phyloP scores from a whole-genome alignment of 2,113 vertebrate genomes.

The Crocuta crocuta region DNA sequence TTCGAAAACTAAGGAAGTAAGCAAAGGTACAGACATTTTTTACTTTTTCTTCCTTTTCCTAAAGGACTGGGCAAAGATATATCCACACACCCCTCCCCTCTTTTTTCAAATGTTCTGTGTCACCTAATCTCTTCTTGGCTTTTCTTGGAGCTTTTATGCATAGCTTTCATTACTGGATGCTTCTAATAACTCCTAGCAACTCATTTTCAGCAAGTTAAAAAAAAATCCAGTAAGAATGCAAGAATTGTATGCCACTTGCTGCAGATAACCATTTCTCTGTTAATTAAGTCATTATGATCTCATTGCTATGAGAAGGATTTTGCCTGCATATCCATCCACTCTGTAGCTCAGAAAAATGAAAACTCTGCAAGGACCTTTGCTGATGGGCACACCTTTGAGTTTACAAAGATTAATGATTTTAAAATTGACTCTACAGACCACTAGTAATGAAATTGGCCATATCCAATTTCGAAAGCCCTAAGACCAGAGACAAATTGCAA shows the following conservation, averaged over 20 bases:
- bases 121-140: not conserved
- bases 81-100: not conserved
- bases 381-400: constrained; percentile 61
- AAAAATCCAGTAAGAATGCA: not conserved
- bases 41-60: not conserved
- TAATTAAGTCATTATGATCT: constrained; percentile 68
- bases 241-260: constrained; percentile 10
- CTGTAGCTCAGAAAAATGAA: constrained; percentile 59
- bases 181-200: constrained; percentile 47
- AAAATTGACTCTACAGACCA: constrained; percentile 71
- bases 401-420: constrained; percentile 74
- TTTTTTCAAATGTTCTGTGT: not conserved
- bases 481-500: constrained; percentile 25
- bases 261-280: constrained; percentile 32
- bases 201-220: not conserved
- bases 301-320: constrained; percentile 51
- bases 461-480: constrained; percentile 55
- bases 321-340: constrained; percentile 54
- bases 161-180: constrained; percentile 46
- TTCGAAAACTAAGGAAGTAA: constrained; percentile 10
- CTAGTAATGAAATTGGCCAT: constrained; percentile 72
- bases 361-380: not conserved
- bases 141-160: constrained; percentile 45
- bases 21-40: not conserved
- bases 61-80: not conserved